phyloP scores from a whole-genome alignment of 1,140 invertebrate genomes.

The Pachyrhynchus sulphureomaculatus region DNA sequence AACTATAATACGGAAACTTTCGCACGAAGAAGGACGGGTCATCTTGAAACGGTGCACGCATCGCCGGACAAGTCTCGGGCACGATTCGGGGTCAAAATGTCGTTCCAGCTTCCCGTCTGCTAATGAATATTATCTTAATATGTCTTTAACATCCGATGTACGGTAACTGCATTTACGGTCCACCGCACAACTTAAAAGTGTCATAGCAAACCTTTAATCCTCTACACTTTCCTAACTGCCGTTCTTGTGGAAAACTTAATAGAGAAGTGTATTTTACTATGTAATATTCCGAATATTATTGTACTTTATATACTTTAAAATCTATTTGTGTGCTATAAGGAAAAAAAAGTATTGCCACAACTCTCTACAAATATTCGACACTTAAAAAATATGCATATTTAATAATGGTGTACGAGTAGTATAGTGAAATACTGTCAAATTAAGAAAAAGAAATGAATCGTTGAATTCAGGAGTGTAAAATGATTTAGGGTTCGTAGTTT shows the following conservation, averaged over 20 bases:
- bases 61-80: slow-evolving; percentile 38
- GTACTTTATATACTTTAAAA: too few species aligned
- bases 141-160: slow-evolving; percentile 40
- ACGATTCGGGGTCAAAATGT: slow-evolving; percentile 36
- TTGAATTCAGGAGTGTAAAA: too few species aligned
- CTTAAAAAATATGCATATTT: too few species aligned
- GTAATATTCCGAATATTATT: too few species aligned
- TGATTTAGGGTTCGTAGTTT: too few species aligned
- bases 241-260: slow-evolving; percentile 8
- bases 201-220: slow-evolving; percentile 17
- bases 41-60: slow-evolving; percentile 19
- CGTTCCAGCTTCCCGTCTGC: slow-evolving; percentile 24
- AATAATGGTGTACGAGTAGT: too few species aligned
- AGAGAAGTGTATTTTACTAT: too few species aligned
- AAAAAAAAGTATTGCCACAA: too few species aligned
- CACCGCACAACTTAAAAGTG: slow-evolving; percentile 23
- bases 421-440: too few species aligned
- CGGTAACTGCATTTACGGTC: slow-evolving; percentile 21
- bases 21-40: slow-evolving; percentile 13
- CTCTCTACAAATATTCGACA: too few species aligned
- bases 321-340: too few species aligned
- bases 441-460: too few species aligned
- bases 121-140: slow-evolving; percentile 44
- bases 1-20: slow-evolving; percentile 2
- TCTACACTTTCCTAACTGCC: background rate